These are phyloP conservation scores for Aphodius sticticus DNA, from an alignment of 2,888 invertebrate species.

Conservation along the genomic window DNA sequence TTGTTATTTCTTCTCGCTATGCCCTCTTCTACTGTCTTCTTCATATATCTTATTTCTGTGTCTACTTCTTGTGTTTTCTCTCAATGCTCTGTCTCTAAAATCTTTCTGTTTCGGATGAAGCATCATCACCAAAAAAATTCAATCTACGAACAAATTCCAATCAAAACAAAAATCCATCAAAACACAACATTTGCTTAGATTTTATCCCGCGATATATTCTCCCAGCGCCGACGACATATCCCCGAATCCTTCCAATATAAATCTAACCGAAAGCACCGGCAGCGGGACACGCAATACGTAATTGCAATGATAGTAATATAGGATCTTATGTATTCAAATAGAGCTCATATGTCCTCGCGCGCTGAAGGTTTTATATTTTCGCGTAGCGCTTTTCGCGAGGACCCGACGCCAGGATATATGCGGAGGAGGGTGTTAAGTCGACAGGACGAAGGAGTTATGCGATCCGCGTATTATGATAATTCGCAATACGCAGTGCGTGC, in stretches of 20 bases:
- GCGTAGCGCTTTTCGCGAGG: not conserved
- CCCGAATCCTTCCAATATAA: not conserved
- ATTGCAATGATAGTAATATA: slow-evolving; percentile 4
- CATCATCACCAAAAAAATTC: too few species aligned
- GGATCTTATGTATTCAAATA: not conserved
- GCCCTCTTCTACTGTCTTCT: too few species aligned
- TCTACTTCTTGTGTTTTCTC: too few species aligned
- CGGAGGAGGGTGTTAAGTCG: not conserved
- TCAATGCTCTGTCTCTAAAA: too few species aligned
- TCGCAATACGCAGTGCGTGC: slow-evolving; percentile 56
- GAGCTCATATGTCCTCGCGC: not conserved
- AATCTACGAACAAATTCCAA: too few species aligned
- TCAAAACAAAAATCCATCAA: too few species aligned
- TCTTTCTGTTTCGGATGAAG: too few species aligned
- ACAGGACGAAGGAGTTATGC: slow-evolving; percentile 4
- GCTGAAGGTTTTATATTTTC: slow-evolving; percentile 4
- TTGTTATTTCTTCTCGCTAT: too few species aligned
- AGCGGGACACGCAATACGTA: not conserved
- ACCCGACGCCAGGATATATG: not conserved
- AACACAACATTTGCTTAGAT: not conserved
- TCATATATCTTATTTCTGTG: too few species aligned
- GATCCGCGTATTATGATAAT: slow-evolving; percentile 56
- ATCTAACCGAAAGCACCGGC: not conserved
- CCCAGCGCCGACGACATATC: not conserved
- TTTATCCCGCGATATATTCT: not conserved